phyloP scores from a whole-genome alignment of 2,113 vertebrate species.

The Prunella fulvescens region DNA sequence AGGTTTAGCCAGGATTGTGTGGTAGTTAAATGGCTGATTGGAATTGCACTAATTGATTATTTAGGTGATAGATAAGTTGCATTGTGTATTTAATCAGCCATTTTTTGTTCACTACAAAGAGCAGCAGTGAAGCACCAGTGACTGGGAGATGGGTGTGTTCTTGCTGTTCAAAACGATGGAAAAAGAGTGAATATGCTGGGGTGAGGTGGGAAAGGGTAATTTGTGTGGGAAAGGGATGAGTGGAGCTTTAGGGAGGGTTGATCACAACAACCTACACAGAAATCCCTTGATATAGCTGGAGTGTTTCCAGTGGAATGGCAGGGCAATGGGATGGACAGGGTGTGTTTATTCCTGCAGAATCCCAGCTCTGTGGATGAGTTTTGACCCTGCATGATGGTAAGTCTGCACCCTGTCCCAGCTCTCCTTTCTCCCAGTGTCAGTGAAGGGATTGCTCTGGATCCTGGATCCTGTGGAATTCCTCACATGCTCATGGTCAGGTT shows the following conservation, averaged over 20 bases:
- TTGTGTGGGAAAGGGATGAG: not conserved
- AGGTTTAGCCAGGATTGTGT: not conserved
- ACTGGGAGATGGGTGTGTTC: not conserved
- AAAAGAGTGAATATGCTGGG: not conserved
- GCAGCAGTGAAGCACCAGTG: too few relatives aligned
- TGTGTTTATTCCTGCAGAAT: not conserved
- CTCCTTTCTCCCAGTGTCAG: not conserved
- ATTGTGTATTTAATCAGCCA: not conserved
- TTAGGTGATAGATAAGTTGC: not conserved
- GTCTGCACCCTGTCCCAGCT: not conserved
- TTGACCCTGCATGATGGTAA: not conserved
- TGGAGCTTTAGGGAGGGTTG: not conserved
- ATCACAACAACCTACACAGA: not conserved
- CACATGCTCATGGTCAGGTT: rapidly evolving
- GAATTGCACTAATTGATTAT: not conserved
- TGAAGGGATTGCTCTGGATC: not conserved
- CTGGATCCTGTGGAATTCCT: not conserved
- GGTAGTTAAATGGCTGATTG: not conserved
- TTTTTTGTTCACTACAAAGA: not conserved
- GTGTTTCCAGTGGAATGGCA: not conserved
- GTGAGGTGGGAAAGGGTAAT: not conserved
- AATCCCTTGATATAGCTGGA: rapidly evolving
- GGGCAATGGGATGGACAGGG: not conserved
- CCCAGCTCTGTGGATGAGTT: not conserved
- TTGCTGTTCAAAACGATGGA: not conserved